A percentile compares a stretch with the other conserved stretches of the same genome.
Evolutionary conservation across 2,797 vertebrate species (phyloP).

Genomic region (Anableps anableps): DNA sequence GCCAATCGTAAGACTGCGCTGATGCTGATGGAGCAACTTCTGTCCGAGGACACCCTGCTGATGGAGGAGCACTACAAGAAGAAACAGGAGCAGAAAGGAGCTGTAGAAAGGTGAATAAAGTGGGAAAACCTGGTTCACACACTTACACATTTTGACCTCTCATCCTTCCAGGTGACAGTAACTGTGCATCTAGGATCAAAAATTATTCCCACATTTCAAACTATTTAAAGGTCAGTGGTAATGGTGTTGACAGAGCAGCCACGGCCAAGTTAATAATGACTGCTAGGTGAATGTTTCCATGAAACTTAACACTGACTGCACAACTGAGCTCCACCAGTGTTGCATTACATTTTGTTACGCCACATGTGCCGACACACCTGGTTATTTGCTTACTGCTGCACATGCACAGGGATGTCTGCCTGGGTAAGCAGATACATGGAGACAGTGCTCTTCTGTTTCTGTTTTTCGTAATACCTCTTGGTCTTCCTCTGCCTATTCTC

Average conservation of each 20-base stretch:
- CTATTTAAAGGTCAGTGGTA: not conserved
- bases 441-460: slow-evolving; percentile 9
- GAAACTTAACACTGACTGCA: slow-evolving; percentile 31
- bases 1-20: slow-evolving; percentile 85
- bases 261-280: slow-evolving; percentile 11
- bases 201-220: not conserved
- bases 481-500: not conserved
- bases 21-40: slow-evolving; percentile 92
- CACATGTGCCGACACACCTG: slow-evolving; percentile 44
- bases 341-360: slow-evolving; percentile 49
- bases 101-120: slow-evolving; percentile 64
- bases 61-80: slow-evolving; percentile 87
- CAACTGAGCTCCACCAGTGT: slow-evolving; percentile 24
- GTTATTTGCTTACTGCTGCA: slow-evolving; percentile 47
- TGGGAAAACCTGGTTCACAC: not conserved
- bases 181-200: not conserved
- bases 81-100: slow-evolving; percentile 75
- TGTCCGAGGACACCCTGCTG: slow-evolving; percentile 85
- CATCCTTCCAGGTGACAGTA: not conserved
- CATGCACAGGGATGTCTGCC: slow-evolving; percentile 37
- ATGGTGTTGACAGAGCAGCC: slow-evolving; percentile 1
- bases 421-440: slow-evolving; percentile 37
- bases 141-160: not conserved
- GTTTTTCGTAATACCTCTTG: slow-evolving; percentile 12
- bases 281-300: slow-evolving; percentile 21